A percentile compares a stretch with the other conserved stretches of the same genome.
phyloP scores from a whole-genome alignment of 2,797 vertebrate genomes.

The Sebastes ruberrimus region DNA sequence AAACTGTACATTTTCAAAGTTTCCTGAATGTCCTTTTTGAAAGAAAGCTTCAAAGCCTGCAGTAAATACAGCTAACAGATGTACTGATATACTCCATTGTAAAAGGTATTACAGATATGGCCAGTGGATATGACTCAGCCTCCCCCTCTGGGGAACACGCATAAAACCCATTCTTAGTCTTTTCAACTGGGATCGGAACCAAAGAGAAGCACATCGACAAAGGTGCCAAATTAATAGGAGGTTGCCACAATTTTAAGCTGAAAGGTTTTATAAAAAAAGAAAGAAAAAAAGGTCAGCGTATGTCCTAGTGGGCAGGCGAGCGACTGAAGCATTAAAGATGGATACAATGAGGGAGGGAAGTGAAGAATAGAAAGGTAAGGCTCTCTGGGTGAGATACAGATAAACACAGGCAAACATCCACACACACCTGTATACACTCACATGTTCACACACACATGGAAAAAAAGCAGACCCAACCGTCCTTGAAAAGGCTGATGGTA shows the following conservation, averaged over 20 bases:
- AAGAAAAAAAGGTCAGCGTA: slow-evolving; percentile 19
- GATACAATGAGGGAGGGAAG: not conserved
- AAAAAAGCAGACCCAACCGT: not conserved
- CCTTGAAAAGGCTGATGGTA: slow-evolving; percentile 11
- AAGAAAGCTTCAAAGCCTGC: not conserved
- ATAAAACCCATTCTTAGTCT: slow-evolving; percentile 18
- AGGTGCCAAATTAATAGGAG: slow-evolving; percentile 32
- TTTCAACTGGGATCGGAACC: slow-evolving; percentile 21
- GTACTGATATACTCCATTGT: not conserved
- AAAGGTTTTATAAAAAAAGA: slow-evolving; percentile 17
- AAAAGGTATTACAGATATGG: slow-evolving; percentile 1
- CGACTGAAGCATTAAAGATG: slow-evolving; percentile 8
- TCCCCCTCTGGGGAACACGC: not conserved
- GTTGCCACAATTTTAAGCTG: slow-evolving; percentile 12
- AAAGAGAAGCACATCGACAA: slow-evolving; percentile 6
- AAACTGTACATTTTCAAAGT: not conserved
- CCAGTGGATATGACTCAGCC: slow-evolving; percentile 32
- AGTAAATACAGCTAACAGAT: not conserved
- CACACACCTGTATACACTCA: not conserved
- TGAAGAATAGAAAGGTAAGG: slow-evolving; percentile 8
- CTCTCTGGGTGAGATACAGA: slow-evolving; percentile 1
- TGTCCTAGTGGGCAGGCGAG: slow-evolving; percentile 11
- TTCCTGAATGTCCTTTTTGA: not conserved
- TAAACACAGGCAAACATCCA: not conserved
- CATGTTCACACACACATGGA: slow-evolving; percentile 12